Conservation (phyloP, 64 coral and sea anemone species). For the Stichodactyla mertensii region DNA sequence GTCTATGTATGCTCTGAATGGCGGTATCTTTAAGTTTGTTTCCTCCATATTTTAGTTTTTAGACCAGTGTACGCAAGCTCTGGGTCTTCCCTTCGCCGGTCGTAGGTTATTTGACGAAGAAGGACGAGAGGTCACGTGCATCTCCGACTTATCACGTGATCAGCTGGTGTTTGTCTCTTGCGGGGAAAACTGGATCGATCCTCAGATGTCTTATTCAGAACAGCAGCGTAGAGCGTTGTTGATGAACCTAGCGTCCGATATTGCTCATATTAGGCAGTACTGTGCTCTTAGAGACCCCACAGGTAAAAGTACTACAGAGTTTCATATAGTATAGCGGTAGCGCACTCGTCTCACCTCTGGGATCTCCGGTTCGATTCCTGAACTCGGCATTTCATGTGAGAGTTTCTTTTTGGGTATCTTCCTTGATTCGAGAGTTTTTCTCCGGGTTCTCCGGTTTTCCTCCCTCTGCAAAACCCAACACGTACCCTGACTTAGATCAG, state of each 20-base stretch:
- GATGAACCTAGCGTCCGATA: constrained; percentile 82
- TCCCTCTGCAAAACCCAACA: too few species aligned
- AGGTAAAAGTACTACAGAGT: constrained; percentile 34
- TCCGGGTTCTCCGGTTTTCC: too few species aligned
- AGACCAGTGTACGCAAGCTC: constrained; percentile 82
- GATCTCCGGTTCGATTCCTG: too few species aligned
- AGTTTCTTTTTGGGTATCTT: too few species aligned
- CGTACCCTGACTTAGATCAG: too few species aligned
- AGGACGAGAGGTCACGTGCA: constrained; percentile 52
- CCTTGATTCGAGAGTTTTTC: too few species aligned
- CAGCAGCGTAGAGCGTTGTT: constrained; percentile 79
- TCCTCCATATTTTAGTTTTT: constrained; percentile 53
- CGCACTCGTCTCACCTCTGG: too few species aligned
- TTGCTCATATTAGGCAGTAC: constrained; percentile 84
- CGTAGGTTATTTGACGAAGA: constrained; percentile 63
- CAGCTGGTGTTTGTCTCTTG: constrained; percentile 86
- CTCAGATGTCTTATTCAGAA: constrained; percentile 82
- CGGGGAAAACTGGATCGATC: constrained; percentile 87
- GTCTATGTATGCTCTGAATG: too few species aligned
- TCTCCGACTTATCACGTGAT: constrained; percentile 67
- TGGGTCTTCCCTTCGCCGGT: constrained; percentile 84
- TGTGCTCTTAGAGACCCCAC: constrained; percentile 71
- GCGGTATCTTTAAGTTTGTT: background rate
- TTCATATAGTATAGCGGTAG: too few species aligned
- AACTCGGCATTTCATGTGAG: too few species aligned